Evolutionary conservation across 2,888 invertebrate species (phyloP), one percentile per base, ranked within the genome.

Genomic region (Drosophila barbarae): DNA sequence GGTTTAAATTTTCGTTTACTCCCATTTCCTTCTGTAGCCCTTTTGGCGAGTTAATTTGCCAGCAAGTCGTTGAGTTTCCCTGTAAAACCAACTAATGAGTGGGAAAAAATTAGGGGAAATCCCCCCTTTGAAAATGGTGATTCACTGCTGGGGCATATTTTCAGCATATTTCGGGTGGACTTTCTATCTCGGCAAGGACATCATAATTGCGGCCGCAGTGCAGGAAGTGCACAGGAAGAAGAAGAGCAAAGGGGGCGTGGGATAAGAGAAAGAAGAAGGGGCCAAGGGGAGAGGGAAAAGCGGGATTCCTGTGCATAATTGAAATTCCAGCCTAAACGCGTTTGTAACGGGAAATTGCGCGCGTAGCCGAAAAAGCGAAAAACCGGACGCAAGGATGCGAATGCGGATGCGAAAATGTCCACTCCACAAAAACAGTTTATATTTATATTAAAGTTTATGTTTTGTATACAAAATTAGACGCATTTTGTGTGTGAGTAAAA

Each of bases 311-410:
- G 84, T 76, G 79, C 79, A 79, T 79, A 79, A 79, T 79, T 79
- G 83, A 79, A 79, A 79, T 79, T 78, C 85, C 83, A 79, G 83
- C 76, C 79, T 82, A 79, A 79, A 69, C 79, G 79, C 79, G 79
- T 84, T 79, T 84, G 79, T 72, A 69, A 82, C 84, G 80, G 79
- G 79, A 79, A 79, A 79, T 79, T 79, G 80, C 82, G 84, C 71
- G 74, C 47, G 42, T 50, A 28, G 69, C 78, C 82, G 69, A 81
- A 81, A 69, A 70, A 72, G 60, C 64, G 42, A 54, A 49, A 39
- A 47, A 42, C 59, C 74, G 66, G 50, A 53, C 47, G 30, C 52
- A 50, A 60, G 56, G 58, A 80, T 58, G 50, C 35, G 56, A 56
- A 61, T 38, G 39, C 69, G 76, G 74, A 76, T 64, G 52, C 68